A percentile compares a stretch with the other conserved stretches of the same genome.
Evolutionary conservation across 2,888 invertebrate genomes (phyloP).

Genomic region (Aphodius granarius): DNA sequence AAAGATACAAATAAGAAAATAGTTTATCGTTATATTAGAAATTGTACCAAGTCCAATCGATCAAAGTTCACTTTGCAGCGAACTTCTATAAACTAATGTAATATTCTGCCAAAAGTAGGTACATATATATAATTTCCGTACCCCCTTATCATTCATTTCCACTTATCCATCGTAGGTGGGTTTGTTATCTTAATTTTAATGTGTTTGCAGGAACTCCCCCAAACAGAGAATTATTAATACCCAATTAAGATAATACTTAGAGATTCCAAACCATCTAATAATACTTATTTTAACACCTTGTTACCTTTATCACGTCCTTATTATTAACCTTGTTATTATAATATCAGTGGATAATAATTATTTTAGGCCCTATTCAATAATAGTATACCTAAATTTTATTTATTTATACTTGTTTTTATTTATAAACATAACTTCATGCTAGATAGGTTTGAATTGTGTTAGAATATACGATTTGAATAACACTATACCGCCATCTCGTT

Average conservation of each 20-base stretch:
- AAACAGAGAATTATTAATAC: background rate
- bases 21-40: slow-evolving; percentile 25
- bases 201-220: background rate
- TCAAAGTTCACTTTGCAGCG: slow-evolving; percentile 30
- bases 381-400: too few relatives aligned
- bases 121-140: background rate
- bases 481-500: background rate
- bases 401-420: too few relatives aligned
- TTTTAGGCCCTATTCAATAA: too few relatives aligned
- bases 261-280: background rate
- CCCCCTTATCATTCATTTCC: background rate
- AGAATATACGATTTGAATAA: background rate
- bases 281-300: background rate
- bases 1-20: slow-evolving; percentile 24
- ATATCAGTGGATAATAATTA: too few relatives aligned
- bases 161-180: background rate
- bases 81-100: slow-evolving; percentile 24
- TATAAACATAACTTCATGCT: too few relatives aligned
- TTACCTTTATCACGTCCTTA: background rate
- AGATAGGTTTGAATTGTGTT: too few relatives aligned
- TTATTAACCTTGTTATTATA: background rate
- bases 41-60: slow-evolving; percentile 31
- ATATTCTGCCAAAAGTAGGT: slow-evolving; percentile 13
- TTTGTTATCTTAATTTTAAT: background rate
- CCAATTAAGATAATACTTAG: background rate